Evolutionary conservation across 1,140 invertebrate species (phyloP).

Genomic region (Cecropterus lyciades): DNA sequence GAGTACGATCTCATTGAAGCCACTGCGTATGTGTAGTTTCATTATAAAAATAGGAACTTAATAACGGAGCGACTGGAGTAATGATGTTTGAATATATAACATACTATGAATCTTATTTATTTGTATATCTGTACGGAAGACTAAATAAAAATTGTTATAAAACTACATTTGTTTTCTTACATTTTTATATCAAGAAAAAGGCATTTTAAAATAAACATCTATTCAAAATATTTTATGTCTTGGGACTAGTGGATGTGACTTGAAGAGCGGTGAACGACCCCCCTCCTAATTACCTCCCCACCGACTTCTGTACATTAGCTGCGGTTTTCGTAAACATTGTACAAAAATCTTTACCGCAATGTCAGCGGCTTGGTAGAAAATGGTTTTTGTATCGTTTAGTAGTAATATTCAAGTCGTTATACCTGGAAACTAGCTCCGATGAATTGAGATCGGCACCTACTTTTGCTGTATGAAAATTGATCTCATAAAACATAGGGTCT

Average conservation of each 20-base stretch:
- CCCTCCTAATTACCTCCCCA: constrained; percentile 63
- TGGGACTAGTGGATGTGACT: background rate
- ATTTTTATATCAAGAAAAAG: too few relatives aligned
- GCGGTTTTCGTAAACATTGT: constrained; percentile 55
- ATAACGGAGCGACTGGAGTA: too few relatives aligned
- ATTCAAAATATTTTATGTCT: too few relatives aligned
- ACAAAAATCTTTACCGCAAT: constrained; percentile 35
- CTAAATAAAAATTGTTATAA: too few relatives aligned
- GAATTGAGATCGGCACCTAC: background rate
- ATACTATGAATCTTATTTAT: too few relatives aligned
- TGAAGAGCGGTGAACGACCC: constrained; percentile 49
- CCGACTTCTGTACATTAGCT: constrained; percentile 44
- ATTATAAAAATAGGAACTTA: background rate
- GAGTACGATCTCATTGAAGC: background rate
- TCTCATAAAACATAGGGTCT: too few relatives aligned
- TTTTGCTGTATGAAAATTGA: too few relatives aligned
- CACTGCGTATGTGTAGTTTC: background rate
- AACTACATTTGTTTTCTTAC: too few relatives aligned
- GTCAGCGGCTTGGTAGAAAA: constrained; percentile 29
- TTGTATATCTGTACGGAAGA: too few relatives aligned
- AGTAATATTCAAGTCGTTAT: constrained; percentile 1
- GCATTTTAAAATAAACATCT: too few relatives aligned
- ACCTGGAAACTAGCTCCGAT: background rate
- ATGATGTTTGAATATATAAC: too few relatives aligned
- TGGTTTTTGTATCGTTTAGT: constrained; percentile 19